A percentile compares a stretch with the other conserved stretches of the same genome.
phyloP scores from a whole-genome alignment of 2,888 invertebrate species.

The Anoplius nigerrimus region DNA sequence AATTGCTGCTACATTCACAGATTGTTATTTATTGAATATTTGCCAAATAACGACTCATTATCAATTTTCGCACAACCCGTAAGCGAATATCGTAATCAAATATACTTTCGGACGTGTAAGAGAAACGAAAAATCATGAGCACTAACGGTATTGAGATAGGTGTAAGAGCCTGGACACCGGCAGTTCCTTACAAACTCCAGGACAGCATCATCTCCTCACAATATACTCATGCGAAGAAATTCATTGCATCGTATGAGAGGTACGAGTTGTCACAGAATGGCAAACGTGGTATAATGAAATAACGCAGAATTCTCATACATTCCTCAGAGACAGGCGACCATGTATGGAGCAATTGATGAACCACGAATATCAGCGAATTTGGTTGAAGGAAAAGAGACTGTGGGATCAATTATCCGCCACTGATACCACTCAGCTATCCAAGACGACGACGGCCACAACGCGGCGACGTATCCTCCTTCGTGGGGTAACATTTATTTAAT shows the following conservation, averaged over 20 bases:
- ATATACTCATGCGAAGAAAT: slow-evolving; percentile 46
- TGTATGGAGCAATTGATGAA: slow-evolving; percentile 59
- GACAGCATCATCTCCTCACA: slow-evolving; percentile 61
- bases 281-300: too few relatives aligned
- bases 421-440: too few relatives aligned
- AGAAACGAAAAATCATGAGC: background rate
- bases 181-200: slow-evolving; percentile 42
- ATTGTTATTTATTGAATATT: background rate
- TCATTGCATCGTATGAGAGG: slow-evolving; percentile 62
- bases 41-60: too few relatives aligned
- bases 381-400: slow-evolving; percentile 56
- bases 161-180: slow-evolving; percentile 53
- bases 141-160: slow-evolving; percentile 16
- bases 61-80: background rate
- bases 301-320: background rate
- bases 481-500: too few relatives aligned
- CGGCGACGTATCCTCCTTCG: slow-evolving; percentile 37
- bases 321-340: slow-evolving; percentile 47
- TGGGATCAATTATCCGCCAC: slow-evolving; percentile 50
- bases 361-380: slow-evolving; percentile 62
- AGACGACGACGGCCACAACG: slow-evolving; percentile 1
- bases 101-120: background rate
- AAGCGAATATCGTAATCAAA: background rate
- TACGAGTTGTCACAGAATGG: slow-evolving; percentile 13
- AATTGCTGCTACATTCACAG: too few relatives aligned